Evolutionary conservation across 2,113 vertebrate genomes (phyloP), one percentile per base, ranked within the genome.

Genomic region (Caretta caretta): DNA sequence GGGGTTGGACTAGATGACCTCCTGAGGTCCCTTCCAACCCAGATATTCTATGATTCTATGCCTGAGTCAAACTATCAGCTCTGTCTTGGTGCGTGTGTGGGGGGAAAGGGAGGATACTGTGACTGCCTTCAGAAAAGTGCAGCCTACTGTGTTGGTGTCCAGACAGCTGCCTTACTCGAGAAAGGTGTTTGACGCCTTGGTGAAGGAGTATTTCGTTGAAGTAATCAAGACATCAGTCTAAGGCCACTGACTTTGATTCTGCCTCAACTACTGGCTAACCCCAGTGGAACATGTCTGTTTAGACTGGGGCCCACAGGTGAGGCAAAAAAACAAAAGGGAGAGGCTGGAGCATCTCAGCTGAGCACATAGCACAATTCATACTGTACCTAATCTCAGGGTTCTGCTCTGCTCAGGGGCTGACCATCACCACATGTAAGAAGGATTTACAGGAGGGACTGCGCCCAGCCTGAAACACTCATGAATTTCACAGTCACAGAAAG

Each of bases 391-490:
- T 46, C 46, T 17, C 19, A 46, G 42, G 20, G 20, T 27, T 46
- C 38, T 76, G 72, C 35, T 72, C 65, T 72, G n/a, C 13, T 76
- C 72, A 42, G 9, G 11, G 72, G 5, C 24, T 46, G 22, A 24
- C 3, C 22, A 76, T 46, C 22, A 75, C 69, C 38, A 75, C 19
- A 75, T 42, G 10, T 38, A 42, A 75, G 9, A 38, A 75, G 22
- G 69, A 42, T 10, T 42, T 75, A 42, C 31, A 4, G 20, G 51
- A 84, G 75, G 6, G 25, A 51, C 92, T 94, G 72, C 83, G 22
- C 89, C 69, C 59, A 87, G 14, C 25, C 80, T 94, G 51, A 92
- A 97, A 86, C 89, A 65, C 25, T 89, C 20, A n/a, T 46, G 24
- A 51, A 54, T 69, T 13, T 46, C 72, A 76, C 22, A 48, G 24